These are phyloP conservation scores for Punctoribates punctum DNA, from an alignment of 2,888 invertebrate genomes.

Conservation along the genomic window DNA sequence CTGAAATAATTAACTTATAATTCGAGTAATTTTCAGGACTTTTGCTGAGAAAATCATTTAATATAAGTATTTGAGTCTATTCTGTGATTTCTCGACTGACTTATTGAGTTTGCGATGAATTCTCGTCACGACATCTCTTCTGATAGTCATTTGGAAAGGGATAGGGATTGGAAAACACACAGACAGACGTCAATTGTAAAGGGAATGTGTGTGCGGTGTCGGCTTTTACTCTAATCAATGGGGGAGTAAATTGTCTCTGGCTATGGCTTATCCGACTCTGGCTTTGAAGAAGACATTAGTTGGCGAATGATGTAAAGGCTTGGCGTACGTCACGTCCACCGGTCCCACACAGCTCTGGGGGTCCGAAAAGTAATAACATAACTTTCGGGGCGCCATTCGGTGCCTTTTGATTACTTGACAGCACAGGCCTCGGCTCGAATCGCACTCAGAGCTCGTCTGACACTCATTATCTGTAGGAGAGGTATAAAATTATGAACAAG, in stretches of 20 bases:
- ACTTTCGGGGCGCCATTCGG: conserved; percentile 77
- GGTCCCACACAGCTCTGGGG: conserved; percentile 80
- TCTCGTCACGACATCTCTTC: too few species aligned
- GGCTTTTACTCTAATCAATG: not conserved
- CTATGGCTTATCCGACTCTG: conserved; percentile 44
- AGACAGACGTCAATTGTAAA: not conserved
- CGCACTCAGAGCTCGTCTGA: conserved; percentile 75
- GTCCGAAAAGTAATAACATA: conserved; percentile 85
- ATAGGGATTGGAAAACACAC: too few species aligned
- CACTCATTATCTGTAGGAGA: conserved; percentile 68
- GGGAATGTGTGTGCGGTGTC: not conserved
- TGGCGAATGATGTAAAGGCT: conserved; percentile 32
- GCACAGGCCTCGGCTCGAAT: conserved; percentile 76
- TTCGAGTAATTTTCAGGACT: too few species aligned
- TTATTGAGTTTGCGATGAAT: too few species aligned
- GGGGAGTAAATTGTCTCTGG: too few species aligned
- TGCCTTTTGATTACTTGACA: conserved; percentile 81
- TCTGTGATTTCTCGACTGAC: too few species aligned
- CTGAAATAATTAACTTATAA: too few species aligned
- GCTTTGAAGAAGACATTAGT: conserved; percentile 47
- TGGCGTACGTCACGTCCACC: conserved; percentile 57
- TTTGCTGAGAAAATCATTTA: too few species aligned
- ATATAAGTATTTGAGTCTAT: too few species aligned
- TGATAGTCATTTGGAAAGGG: too few species aligned
- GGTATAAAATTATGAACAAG: too few species aligned